Conservation (phyloP, 2,797 vertebrate species). For the Balearica regulorum region DNA sequence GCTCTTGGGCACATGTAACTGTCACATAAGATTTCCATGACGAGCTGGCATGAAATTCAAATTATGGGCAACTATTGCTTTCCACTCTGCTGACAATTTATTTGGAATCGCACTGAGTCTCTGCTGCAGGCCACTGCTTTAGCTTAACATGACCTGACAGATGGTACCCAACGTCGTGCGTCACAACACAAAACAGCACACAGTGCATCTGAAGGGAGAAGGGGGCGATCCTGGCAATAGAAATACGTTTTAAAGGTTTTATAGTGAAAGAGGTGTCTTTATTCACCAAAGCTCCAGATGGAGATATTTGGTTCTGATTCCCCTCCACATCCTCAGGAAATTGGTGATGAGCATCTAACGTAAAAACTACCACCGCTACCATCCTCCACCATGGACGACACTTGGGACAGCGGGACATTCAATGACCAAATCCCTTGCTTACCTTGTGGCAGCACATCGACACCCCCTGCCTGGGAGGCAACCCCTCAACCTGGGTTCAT, state of each 20-base stretch:
- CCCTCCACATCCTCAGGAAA: background rate
- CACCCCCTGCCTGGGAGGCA: background rate
- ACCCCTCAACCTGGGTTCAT: fast-evolving
- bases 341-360: background rate
- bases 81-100: constrained; percentile 47
- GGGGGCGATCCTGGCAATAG: background rate
- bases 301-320: background rate
- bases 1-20: background rate
- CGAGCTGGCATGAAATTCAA: constrained; percentile 44
- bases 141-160: constrained; percentile 54
- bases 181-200: background rate
- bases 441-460: background rate
- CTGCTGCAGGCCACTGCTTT: constrained; percentile 19
- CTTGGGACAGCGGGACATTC: background rate
- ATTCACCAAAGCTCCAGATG: background rate
- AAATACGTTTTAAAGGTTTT: background rate
- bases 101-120: background rate
- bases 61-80: constrained; percentile 49
- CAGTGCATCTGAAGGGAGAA: background rate
- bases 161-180: fast-evolving
- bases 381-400: background rate
- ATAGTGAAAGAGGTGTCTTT: background rate
- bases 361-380: background rate
- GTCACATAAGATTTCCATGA: constrained; percentile 30
- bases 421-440: background rate